Percentiles rank a stretch among this genome's conserved stretches.
Evolutionary conservation across 2,888 invertebrate genomes (phyloP).

Genomic region (Oxystoma pomonae): DNA sequence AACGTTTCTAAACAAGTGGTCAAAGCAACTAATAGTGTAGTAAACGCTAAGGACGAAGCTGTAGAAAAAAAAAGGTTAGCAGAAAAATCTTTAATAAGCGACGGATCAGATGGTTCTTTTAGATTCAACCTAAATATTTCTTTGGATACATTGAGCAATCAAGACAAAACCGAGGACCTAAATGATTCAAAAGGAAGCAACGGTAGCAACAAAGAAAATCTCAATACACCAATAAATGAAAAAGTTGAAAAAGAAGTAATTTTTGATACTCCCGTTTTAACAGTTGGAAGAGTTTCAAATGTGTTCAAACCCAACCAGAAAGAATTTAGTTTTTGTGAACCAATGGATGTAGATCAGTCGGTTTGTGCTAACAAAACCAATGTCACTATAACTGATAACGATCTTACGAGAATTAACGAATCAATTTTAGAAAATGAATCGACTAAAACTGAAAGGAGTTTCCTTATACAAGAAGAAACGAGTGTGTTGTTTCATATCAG

Average conservation of each 20-base stretch:
- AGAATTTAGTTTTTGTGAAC: slow-evolving; percentile 27
- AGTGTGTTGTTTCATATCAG: background rate
- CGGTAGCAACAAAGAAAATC: slow-evolving; percentile 27
- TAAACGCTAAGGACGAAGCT: slow-evolving; percentile 3
- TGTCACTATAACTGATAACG: background rate
- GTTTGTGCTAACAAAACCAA: background rate
- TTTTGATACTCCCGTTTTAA: too few relatives aligned
- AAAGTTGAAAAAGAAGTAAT: too few relatives aligned
- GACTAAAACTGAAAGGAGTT: background rate
- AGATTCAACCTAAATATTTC: slow-evolving; percentile 20
- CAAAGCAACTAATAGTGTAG: background rate
- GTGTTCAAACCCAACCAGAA: slow-evolving; percentile 27
- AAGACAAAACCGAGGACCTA: slow-evolving; percentile 14
- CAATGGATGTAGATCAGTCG: slow-evolving; percentile 30
- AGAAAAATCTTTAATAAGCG: slow-evolving; percentile 9
- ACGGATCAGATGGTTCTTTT: slow-evolving; percentile 26
- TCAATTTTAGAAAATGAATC: background rate
- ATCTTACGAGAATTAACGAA: background rate
- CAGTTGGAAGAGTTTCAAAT: slow-evolving; percentile 27
- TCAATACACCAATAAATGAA: background rate
- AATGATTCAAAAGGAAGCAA: slow-evolving; percentile 23
- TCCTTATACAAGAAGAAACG: background rate
- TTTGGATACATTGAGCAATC: background rate
- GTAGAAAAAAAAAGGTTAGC: background rate
- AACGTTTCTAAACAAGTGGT: background rate